Conservation (phyloP, 53 echinoderm and acorn worm species). For the Henricia sp. region DNA sequence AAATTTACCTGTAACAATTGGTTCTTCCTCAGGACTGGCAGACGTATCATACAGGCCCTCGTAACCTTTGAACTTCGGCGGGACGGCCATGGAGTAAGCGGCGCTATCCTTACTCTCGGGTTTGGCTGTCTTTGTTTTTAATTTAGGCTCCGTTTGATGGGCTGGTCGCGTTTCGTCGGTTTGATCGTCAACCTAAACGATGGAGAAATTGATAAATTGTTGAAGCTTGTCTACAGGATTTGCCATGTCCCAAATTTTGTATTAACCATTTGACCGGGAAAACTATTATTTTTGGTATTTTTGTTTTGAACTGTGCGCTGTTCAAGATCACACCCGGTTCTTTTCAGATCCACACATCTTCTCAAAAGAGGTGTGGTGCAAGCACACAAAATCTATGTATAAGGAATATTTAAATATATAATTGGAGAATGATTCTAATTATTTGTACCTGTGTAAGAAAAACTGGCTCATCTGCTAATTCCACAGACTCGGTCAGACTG, state of each 20-base stretch:
- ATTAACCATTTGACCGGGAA: no score
- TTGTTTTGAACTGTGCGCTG: no score
- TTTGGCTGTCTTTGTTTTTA: constrained; percentile 27
- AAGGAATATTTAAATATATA: no score
- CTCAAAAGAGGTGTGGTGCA: no score
- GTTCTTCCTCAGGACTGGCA: constrained; percentile 75
- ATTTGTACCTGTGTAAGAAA: constrained; percentile 91
- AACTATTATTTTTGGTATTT: no score
- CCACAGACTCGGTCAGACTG: background rate
- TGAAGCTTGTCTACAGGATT: no score
- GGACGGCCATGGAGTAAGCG: constrained; percentile 80
- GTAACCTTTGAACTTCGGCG: constrained; percentile 91
- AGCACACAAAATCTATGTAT: no score
- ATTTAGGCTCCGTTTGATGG: background rate
- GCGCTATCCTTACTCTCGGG: constrained; percentile 74
- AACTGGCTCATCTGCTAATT: constrained; percentile 80
- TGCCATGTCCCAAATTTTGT: no score
- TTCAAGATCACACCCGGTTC: no score
- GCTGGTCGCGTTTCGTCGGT: constrained; percentile 37
- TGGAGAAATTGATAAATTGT: background rate
- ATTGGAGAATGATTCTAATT: no score
- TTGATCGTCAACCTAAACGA: constrained; percentile 85
- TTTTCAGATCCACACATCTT: no score
- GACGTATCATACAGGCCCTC: constrained; percentile 85
- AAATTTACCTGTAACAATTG: constrained; percentile 25